Conservation (phyloP, 2,888 invertebrate species). For the Corythucha ciliata region DNA sequence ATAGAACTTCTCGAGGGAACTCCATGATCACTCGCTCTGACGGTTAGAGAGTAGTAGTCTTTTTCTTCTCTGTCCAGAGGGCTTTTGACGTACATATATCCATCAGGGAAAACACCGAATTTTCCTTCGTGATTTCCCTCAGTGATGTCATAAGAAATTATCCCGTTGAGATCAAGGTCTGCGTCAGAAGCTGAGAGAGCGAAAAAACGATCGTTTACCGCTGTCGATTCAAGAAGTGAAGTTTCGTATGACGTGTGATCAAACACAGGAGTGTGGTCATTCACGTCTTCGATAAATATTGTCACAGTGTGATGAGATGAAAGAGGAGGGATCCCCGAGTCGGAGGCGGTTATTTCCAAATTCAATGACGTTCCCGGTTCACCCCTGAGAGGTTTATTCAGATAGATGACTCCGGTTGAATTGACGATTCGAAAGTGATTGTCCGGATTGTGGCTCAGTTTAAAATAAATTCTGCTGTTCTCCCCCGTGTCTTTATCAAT, state of each 20-base stretch:
- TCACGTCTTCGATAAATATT: conserved; percentile 74
- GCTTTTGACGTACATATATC: conserved; percentile 78
- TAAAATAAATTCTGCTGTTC: conserved; percentile 78
- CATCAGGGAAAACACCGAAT: conserved; percentile 94
- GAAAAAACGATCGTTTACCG: conserved; percentile 84
- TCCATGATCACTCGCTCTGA: conserved; percentile 75
- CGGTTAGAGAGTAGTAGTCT: conserved; percentile 82
- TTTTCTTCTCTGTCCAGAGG: conserved; percentile 78
- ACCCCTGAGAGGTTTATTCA: conserved; percentile 67
- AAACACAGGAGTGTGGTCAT: conserved; percentile 92
- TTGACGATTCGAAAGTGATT: conserved; percentile 75
- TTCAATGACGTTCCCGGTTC: conserved; percentile 62
- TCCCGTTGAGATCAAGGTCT: conserved; percentile 72
- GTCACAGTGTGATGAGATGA: conserved; percentile 64
- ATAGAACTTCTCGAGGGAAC: conserved; percentile 66
- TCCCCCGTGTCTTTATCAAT: conserved; percentile 77
- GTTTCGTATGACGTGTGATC: conserved; percentile 87
- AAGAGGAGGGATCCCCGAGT: conserved; percentile 66
- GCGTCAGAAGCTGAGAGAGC: conserved; percentile 81
- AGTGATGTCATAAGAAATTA: conserved; percentile 68
- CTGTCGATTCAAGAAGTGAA: conserved; percentile 78
- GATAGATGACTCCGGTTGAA: conserved; percentile 78
- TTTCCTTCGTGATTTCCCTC: conserved; percentile 77
- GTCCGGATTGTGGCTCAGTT: conserved; percentile 67
- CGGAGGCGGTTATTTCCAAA: conserved; percentile 75